These are phyloP conservation scores for Tipula vernalis DNA, from an alignment of 2,888 invertebrate genomes.

Conservation along the genomic window DNA sequence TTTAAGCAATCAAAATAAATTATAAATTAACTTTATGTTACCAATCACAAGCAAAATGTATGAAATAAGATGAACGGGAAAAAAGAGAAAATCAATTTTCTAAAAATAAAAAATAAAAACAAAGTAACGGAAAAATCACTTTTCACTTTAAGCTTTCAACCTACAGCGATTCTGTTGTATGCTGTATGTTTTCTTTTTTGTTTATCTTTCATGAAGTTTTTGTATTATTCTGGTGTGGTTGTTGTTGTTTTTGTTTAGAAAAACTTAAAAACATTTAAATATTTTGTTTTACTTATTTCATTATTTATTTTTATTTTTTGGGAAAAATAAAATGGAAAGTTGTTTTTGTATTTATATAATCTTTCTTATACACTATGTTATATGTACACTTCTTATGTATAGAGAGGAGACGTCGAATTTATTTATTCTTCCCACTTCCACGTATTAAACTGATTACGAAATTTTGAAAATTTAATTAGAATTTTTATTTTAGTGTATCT, in stretches of 20 bases:
- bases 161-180: background rate
- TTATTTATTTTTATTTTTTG: background rate
- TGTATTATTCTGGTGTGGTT: background rate
- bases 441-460: background rate
- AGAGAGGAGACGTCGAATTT: background rate
- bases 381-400: background rate
- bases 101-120: background rate
- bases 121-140: background rate
- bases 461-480: background rate
- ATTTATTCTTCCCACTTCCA: background rate
- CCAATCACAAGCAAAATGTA: background rate
- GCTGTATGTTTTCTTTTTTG: background rate
- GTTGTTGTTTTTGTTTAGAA: background rate
- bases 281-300: background rate
- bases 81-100: background rate
- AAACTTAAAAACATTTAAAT: background rate
- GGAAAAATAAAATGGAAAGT: background rate
- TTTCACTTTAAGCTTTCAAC: background rate
- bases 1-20: background rate
- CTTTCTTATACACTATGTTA: background rate
- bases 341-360: background rate
- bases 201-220: background rate
- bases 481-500: background rate
- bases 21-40: background rate
- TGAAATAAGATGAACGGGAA: background rate